Evolutionary conservation across 2,113 vertebrate genomes (phyloP), one percentile per base, ranked within the genome.

Genomic region (Trichechus manatus): DNA sequence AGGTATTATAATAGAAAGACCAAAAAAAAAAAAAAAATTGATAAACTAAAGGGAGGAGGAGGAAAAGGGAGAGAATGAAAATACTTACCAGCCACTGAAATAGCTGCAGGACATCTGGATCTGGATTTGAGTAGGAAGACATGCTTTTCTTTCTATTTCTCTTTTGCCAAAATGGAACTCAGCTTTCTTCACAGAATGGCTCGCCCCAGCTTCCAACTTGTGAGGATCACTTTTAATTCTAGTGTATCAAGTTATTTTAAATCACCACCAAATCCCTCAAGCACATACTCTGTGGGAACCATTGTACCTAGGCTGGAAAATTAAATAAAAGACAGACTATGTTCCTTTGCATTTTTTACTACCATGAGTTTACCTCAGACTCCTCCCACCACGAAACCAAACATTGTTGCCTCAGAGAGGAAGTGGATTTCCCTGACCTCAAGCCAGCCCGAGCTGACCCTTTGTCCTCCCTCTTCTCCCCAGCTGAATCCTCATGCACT

Each of bases 391-490:
- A 78, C 0, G 66, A 59, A 97, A 93, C 27, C 78, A 81, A 96
- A 96, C 96, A 19, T 27, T 72, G 17, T 42, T 96, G 61, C 66
- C 70, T 97, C 82, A 94, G 56, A 29, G 31, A 6, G 39, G 25
- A 91, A 80, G 31, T 94, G 68, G 0, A 36, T 44, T 39, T 87
- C 82, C 74, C 87, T 86, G 78, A 87, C 70, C 68, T 56, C 79
- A 87, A 29, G 39, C 70, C 36, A 89, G 79, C 33, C 47, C 23
- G 23, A 88, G 70, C 29, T 9, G 39, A 86, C 33, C 96, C 61
- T 94, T 91, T 5, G 31, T 96, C 82, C 68, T 98, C 94, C 53
- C 33, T 95, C 2, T 96, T 95, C 78, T 96, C 77, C 91, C 87
- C 64, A 85, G 27, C 64, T 89, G 91, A 97, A 96, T 95, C 85